Evolutionary conservation across 2,888 invertebrate species (phyloP).

Genomic region (Cenopis cana): DNA sequence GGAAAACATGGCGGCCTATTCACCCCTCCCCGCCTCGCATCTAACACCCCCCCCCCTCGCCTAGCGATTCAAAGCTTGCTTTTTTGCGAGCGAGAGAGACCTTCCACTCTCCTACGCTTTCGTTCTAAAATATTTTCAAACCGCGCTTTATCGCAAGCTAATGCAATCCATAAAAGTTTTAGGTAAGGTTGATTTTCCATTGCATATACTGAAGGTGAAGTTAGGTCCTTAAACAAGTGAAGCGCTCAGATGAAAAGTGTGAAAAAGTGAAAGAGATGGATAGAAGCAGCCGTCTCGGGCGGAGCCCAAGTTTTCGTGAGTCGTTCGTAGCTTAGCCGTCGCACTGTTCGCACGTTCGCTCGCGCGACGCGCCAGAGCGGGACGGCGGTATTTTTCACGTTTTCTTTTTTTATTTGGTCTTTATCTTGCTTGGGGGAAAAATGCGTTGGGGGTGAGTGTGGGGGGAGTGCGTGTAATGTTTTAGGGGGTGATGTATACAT

Average conservation of each 20-base stretch:
- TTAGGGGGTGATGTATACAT: constrained; percentile 68
- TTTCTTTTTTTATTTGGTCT: constrained; percentile 85
- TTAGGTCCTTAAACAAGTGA: constrained; percentile 53
- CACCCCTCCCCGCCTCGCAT: constrained; percentile 56
- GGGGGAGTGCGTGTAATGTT: constrained; percentile 78
- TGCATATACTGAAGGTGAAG: neutral
- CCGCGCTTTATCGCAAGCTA: constrained; percentile 47
- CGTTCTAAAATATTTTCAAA: constrained; percentile 83
- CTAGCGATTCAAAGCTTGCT: constrained; percentile 66
- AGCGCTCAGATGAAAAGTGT: constrained; percentile 78
- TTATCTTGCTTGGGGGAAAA: constrained; percentile 83
- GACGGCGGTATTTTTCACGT: constrained; percentile 80
- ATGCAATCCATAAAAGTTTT: constrained; percentile 20
- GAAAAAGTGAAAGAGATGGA: constrained; percentile 85
- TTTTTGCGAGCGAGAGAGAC: constrained; percentile 85
- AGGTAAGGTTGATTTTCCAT: constrained; percentile 51
- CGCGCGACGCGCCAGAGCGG: constrained; percentile 59
- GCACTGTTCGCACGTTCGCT: constrained; percentile 67
- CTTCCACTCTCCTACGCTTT: constrained; percentile 79
- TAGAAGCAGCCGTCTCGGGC: constrained; percentile 83
- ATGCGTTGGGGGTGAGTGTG: constrained; percentile 70
- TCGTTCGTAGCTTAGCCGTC: constrained; percentile 82
- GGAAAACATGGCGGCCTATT: constrained; percentile 77
- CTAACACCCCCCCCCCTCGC: constrained; percentile 64
- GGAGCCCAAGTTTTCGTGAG: constrained; percentile 84